Evolutionary conservation across 2,113 vertebrate genomes (phyloP), one percentile per base, ranked within the genome.

Genomic region (Oryzias woworae): DNA sequence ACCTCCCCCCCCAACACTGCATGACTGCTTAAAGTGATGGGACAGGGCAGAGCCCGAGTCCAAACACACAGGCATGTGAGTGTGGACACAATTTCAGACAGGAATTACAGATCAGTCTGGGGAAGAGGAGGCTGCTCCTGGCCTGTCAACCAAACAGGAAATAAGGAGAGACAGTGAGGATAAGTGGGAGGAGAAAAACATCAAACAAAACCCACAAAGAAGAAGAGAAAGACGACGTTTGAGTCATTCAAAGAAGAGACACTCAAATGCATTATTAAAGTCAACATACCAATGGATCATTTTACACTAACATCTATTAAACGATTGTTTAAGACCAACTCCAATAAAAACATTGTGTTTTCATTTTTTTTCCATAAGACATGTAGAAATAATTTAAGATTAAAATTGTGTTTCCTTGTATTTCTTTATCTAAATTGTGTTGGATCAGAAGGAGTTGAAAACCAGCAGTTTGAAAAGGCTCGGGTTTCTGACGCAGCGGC

Each of bases 1-100:
- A 54, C 50, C 72, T 81, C 81, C 10, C 75, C 78, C 83, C 79
- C 79, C 78, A 75, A 60, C 50, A 63, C 69, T 62, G 64, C 71
- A 69, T 73, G 61, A 66, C 71, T 49, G 62, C 80, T 77, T 72
- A 85, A 83, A 80, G 75, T 79, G 81, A 85, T 58, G 23, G 66
- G 71, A 80, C 62, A 41, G 59, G 69, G 75, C 73, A 46, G 50
- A 42, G 24, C 49, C 23, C 0, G 8, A 52, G 57, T 66, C 47
- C 59, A 50, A 52, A 61, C 60, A 47, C 64, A 23, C 59, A 53
- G 44, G 62, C 45, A 59, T 50, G 31, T 45, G 10, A 2, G 7
- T 26, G 48, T 49, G 58, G 46, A 22, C 66, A 78, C 61, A 65
- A 58, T 75, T 47, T 3, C 7, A 62, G 53, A 67, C 75, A 61